Conservation (phyloP, 1,140 invertebrate species). For the Sipha flava region DNA sequence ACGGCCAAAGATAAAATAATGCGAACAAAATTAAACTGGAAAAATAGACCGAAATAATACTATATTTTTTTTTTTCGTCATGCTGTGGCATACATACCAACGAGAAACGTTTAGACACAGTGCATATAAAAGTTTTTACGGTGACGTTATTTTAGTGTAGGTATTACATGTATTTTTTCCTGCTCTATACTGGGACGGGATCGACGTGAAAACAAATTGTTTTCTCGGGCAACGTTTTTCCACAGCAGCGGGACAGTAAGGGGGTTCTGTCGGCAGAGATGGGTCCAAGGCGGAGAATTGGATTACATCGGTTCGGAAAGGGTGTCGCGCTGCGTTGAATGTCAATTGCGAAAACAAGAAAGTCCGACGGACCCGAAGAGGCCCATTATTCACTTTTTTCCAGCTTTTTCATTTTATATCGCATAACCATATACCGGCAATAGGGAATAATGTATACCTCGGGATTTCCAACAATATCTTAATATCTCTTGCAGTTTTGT, state of each 20-base stretch:
- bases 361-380: constrained; percentile 3
- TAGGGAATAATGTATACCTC: too few relatives aligned
- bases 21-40: too few relatives aligned
- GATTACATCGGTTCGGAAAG: background rate
- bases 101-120: background rate
- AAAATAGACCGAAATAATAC: too few relatives aligned
- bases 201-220: constrained; percentile 27
- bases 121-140: background rate
- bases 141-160: background rate
- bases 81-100: too few relatives aligned
- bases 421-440: background rate
- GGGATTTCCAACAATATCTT: too few relatives aligned
- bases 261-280: background rate
- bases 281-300: background rate
- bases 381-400: constrained; percentile 25
- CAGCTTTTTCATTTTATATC: background rate
- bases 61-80: too few relatives aligned
- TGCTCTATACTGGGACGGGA: background rate
- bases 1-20: too few relatives aligned
- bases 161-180: background rate
- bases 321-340: constrained; percentile 14
- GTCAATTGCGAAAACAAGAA: constrained; percentile 27
- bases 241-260: background rate
- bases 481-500: too few relatives aligned
- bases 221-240: background rate